phyloP scores from a whole-genome alignment of 2,113 vertebrate species.

The Xiphophorus hellerii region DNA sequence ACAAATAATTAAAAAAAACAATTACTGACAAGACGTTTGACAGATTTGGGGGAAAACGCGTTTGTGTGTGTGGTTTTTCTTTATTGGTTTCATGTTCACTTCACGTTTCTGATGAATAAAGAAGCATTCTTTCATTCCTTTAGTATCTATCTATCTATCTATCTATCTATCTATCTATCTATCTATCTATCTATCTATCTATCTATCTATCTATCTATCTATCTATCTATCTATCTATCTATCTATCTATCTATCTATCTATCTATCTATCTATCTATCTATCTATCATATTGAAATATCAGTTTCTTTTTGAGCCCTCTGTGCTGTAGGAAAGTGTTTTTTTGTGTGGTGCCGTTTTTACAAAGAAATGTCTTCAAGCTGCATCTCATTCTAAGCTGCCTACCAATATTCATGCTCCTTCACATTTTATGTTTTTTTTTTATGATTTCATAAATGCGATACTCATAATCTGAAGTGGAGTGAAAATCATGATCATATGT shows the following conservation, averaged over 20 bases:
- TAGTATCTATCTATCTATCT: too few species aligned
- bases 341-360: too few species aligned
- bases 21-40: neutral
- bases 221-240: constrained; percentile 3
- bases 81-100: too few species aligned
- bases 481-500: neutral
- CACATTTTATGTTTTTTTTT: neutral
- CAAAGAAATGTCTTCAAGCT: neutral
- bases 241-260: neutral
- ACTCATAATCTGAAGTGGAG: neutral
- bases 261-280: neutral
- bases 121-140: too few species aligned
- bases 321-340: too few species aligned
- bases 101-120: too few species aligned
- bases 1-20: neutral
- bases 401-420: neutral
- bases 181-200: too few species aligned
- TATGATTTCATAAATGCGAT: neutral
- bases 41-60: too few species aligned
- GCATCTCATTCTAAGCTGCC: neutral
- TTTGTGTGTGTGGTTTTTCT: too few species aligned
- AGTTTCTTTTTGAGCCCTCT: too few species aligned
- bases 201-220: neutral
- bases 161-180: too few species aligned
- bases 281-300: neutral